These are phyloP conservation scores for Trogon surrucura DNA, from an alignment of 2,113 vertebrate genomes.

Conservation along the genomic window DNA sequence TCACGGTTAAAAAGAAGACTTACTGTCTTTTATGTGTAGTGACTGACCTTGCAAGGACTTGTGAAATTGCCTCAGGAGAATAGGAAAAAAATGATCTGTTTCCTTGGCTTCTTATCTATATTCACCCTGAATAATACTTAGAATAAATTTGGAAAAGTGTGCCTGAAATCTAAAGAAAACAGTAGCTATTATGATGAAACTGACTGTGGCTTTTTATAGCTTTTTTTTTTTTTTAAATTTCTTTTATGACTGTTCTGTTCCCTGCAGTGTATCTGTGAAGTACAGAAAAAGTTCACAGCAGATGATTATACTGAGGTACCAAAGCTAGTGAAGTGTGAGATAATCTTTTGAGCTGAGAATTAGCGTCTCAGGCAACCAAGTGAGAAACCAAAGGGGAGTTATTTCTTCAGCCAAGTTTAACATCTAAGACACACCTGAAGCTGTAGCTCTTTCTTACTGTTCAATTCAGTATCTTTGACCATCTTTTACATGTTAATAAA, in stretches of 20 bases:
- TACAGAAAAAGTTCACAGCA: constrained; percentile 73
- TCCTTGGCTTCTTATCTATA: neutral
- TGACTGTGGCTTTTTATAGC: constrained; percentile 48
- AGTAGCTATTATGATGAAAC: constrained; percentile 60
- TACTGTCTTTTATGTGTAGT: neutral
- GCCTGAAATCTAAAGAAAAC: constrained; percentile 67
- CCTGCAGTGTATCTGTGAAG: constrained; percentile 68
- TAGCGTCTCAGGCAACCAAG: constrained; percentile 69
- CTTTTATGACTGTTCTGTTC: constrained; percentile 58
- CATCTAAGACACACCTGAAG: constrained; percentile 52
- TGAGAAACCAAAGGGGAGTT: constrained; percentile 65
- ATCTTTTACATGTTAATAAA: constrained; percentile 43
- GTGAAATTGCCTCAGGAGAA: neutral
- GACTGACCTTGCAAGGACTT: neutral
- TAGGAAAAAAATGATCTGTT: neutral
- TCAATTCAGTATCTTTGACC: constrained; percentile 41
- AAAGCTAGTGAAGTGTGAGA: constrained; percentile 72
- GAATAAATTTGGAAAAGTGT: constrained; percentile 53
- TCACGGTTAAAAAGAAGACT: neutral
- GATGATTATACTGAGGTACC: constrained; percentile 69
- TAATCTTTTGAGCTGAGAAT: constrained; percentile 76
- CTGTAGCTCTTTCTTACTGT: constrained; percentile 42
- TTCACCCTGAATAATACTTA: constrained; percentile 41
- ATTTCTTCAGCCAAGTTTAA: constrained; percentile 68
- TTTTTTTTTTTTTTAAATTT: neutral